Conservation (phyloP, 2,113 vertebrate species). For the Trogon melanurus region DNA sequence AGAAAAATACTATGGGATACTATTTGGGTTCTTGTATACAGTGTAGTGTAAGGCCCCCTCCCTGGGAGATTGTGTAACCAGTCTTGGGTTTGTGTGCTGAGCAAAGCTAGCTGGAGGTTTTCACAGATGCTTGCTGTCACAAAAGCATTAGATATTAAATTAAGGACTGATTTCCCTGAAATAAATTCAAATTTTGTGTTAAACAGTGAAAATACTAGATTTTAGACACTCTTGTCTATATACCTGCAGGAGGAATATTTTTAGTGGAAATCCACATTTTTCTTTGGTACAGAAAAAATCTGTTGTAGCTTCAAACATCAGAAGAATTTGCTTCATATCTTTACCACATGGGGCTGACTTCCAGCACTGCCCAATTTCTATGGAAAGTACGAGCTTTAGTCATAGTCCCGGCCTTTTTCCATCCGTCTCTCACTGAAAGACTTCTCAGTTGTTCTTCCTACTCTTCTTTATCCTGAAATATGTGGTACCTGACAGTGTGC, state of each 20-base stretch:
- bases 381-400: neutral
- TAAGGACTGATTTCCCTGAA: neutral
- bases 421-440: neutral
- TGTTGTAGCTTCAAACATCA: neutral
- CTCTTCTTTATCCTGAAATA: neutral
- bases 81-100: neutral
- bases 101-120: neutral
- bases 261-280: neutral
- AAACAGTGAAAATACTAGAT: neutral
- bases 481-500: neutral
- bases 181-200: neutral
- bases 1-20: neutral
- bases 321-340: neutral
- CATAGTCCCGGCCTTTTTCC: neutral
- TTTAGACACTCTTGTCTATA: neutral
- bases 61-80: neutral
- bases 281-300: neutral
- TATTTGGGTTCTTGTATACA: neutral
- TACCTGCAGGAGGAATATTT: neutral
- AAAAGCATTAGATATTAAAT: neutral
- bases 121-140: neutral
- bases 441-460: neutral
- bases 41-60: rapidly evolving
- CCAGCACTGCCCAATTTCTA: neutral
- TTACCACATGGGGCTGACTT: neutral